Evolutionary conservation across 2,113 vertebrate genomes (phyloP).

Genomic region (Piprites chloris): DNA sequence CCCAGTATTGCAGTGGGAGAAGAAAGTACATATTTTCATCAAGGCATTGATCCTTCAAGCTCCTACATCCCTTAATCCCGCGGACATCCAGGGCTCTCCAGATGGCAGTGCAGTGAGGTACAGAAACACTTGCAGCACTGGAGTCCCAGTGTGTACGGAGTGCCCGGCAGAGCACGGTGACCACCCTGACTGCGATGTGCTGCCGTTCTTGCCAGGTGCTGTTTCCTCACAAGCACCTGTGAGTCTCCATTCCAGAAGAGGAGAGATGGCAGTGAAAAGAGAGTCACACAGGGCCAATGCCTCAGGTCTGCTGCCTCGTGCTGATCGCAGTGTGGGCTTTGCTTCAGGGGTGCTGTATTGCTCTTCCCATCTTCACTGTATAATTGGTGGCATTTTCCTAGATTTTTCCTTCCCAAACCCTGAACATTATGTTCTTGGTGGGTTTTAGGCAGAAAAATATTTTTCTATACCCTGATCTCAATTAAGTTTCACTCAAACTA

Average conservation of each 20-base stretch:
- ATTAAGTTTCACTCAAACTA: background rate
- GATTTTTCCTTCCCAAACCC: background rate
- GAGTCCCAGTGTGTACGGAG: accelerated
- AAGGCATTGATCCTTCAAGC: background rate
- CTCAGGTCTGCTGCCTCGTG: background rate
- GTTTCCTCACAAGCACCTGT: background rate
- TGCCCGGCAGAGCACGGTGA: accelerated
- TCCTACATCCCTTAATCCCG: background rate
- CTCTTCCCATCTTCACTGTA: background rate
- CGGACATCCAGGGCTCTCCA: background rate
- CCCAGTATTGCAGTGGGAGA: background rate
- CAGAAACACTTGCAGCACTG: accelerated
- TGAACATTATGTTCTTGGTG: background rate
- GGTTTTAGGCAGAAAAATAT: background rate
- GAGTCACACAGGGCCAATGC: background rate
- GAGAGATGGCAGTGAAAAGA: background rate
- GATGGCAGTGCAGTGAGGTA: background rate
- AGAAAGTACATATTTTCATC: background rate
- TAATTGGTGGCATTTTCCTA: background rate
- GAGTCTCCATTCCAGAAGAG: background rate
- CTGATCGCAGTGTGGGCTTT: background rate
- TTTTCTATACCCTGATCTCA: background rate
- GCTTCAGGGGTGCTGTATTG: background rate
- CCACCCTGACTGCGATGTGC: accelerated
- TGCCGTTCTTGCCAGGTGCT: background rate